These are phyloP conservation scores for Perodicticus potto DNA, from an alignment of 2,797 vertebrate species.

Conservation along the genomic window DNA sequence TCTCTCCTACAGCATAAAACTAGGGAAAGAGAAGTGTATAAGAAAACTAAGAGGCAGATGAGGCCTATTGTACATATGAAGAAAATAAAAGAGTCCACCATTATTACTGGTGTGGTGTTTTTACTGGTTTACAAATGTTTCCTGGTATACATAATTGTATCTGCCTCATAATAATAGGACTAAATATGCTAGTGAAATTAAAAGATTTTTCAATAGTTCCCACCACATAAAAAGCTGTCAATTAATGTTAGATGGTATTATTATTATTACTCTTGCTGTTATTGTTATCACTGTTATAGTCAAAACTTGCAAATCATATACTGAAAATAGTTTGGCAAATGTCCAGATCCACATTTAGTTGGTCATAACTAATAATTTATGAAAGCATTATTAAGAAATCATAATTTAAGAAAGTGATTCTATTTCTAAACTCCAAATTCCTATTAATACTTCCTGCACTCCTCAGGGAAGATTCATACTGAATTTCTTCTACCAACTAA, in stretches of 20 bases:
- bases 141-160: neutral
- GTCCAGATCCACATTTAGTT: neutral
- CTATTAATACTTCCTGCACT: neutral
- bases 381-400: neutral
- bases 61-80: neutral
- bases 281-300: slow-evolving; percentile 32
- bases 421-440: slow-evolving; percentile 35
- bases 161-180: neutral
- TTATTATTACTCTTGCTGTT: neutral
- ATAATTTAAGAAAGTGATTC: slow-evolving; percentile 11
- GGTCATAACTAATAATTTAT: neutral
- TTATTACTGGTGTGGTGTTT: neutral
- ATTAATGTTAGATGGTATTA: neutral
- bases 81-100: neutral
- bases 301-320: neutral
- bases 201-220: neutral
- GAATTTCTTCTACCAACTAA: neutral
- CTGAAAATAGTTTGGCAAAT: slow-evolving; percentile 9
- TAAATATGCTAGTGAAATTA: slow-evolving; percentile 3
- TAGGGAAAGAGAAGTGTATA: neutral
- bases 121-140: slow-evolving; percentile 8
- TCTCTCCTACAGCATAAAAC: neutral
- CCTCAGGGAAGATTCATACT: neutral
- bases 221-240: slow-evolving; percentile 3
- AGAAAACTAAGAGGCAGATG: slow-evolving; percentile 24